Evolutionary conservation across 1,140 invertebrate species (phyloP), one percentile per base, ranked within the genome.

Genomic region (Rhopalosiphum maidis): DNA sequence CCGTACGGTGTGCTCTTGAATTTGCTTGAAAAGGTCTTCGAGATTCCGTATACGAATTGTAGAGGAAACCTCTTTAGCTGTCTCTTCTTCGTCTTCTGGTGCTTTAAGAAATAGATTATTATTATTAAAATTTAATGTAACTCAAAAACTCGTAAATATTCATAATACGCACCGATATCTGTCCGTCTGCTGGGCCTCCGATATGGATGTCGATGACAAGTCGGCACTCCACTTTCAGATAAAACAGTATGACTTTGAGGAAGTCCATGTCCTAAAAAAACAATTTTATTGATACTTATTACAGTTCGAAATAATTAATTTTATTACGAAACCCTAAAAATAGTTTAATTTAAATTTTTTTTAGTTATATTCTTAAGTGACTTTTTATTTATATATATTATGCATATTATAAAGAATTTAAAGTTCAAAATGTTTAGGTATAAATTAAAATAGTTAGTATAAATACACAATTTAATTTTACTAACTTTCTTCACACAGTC

Each of bases 1-100:
- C 11, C 98, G 96, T 85, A 97, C 96, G 68, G 97, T 97, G 95
- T 98, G 98, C 95, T 98, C 97, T 95, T 99, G 98, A 93, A 99
- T 95, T 94, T 96, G 96, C 87, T 98, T 96, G 94, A 99, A 98
- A 41, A 99, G 96, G 95, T 99, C 98, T 95, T 99, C 98, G 92
- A 99, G 95, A 95, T 98, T 99, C 68, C 98, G 96, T 94, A 99
- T 99, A 87, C 98, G 96, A 94, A 97, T 96, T 4, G 97, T 97
- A 55, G 97, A 97, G 68, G 95, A 95, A 37, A 97, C 96, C 89
- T 97, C 97, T 68, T 97, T 96, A 85, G 97, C 96, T 7, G 82
- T 93, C n/a, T 96, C 96, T 92, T 97, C 97, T 90, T 97, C 97
- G 55, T 97, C 96, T 91, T 97, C 96, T 15, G 48, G 82, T 2